Base-by-base conservation (phyloP, 2,113 vertebrate genomes). In the Diadophis punctatus region DNA sequence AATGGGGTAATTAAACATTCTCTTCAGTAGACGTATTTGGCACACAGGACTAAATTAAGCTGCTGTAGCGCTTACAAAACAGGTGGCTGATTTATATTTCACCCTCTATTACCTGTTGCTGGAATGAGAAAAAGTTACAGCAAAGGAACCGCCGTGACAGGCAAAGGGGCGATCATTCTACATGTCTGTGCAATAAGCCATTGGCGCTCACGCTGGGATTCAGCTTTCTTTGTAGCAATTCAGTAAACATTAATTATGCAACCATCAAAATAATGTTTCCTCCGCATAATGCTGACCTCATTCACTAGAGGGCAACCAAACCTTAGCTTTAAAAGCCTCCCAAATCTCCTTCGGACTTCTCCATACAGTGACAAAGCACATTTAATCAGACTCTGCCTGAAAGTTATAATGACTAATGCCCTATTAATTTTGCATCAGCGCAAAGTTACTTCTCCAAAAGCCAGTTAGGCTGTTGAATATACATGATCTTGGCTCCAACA, bases 221-320 rank as follows among this genome's bases (percentile, higher is more conserved):
- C 91, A 88, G 91, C 60, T 90, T 95, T 92, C 93, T 95, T 94
- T 93, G 95, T 94, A 93, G 87, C 58, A 34, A 92, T 95, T 94
- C 94, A 55, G 90, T 91, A 52, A n/a, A 23, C 92, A 96, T 97
- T 97, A 97, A 97, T 97, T 97, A 97, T 97, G 96, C 97, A 96
- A 94, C 0, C 90, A 96, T 95, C 95, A 97, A 94, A 97, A 96
- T 96, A 96, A 97, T 96, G 74, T 96, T 96, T 88, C 53, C 92
- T 96, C 94, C 95, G 96, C 97, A 98, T 96, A 95, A 97, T 97
- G 97, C 97, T 98, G 98, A 98, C 98, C 98, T 97, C 96, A 96
- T 96, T 98, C 97, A 97, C 98, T 98, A 98, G 98, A 98, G 97
- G 98, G 98, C 98, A 98, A 97, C 98, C 97, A 95, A 97, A 87